Conservation (phyloP, 2,113 vertebrate genomes). For the Lates calcarifer region DNA sequence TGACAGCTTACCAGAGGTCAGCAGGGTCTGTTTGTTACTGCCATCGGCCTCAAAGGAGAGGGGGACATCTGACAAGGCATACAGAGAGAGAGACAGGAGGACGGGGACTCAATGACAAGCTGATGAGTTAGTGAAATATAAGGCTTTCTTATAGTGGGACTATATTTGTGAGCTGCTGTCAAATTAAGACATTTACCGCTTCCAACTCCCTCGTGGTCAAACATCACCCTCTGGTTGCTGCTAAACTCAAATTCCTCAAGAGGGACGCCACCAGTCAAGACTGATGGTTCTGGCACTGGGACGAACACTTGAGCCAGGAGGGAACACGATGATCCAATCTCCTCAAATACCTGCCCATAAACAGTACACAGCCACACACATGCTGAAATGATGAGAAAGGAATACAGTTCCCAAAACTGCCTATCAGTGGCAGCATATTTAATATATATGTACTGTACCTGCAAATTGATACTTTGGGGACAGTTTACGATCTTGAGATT, state of each 20-base stretch:
- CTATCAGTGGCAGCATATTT: neutral
- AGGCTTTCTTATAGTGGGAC: neutral
- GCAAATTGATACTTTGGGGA: constrained; percentile 93
- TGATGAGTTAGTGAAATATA: neutral
- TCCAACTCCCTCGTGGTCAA: constrained; percentile 96
- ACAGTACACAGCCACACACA: constrained; percentile 7
- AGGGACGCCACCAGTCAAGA: constrained; percentile 87
- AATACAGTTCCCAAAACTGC: neutral
- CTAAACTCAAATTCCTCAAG: constrained; percentile 94
- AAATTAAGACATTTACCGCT: constrained; percentile 86
- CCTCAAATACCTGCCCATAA: constrained; percentile 90
- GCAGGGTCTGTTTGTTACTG: constrained; percentile 88
- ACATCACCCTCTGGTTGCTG: constrained; percentile 90
- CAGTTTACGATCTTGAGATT: constrained; percentile 95
- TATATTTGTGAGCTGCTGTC: neutral
- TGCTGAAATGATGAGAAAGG: neutral
- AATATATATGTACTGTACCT: constrained; percentile 83
- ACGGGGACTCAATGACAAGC: neutral
- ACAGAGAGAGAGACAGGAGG: neutral
- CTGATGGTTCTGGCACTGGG: constrained; percentile 90
- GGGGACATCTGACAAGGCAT: constrained; percentile 86
- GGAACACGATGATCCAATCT: constrained; percentile 81
- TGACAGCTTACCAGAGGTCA: constrained; percentile 96
- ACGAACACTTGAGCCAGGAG: constrained; percentile 91
- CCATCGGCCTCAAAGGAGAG: constrained; percentile 95